phyloP scores from a whole-genome alignment of 2,888 invertebrate genomes.

The Drosophila prostipennis region DNA sequence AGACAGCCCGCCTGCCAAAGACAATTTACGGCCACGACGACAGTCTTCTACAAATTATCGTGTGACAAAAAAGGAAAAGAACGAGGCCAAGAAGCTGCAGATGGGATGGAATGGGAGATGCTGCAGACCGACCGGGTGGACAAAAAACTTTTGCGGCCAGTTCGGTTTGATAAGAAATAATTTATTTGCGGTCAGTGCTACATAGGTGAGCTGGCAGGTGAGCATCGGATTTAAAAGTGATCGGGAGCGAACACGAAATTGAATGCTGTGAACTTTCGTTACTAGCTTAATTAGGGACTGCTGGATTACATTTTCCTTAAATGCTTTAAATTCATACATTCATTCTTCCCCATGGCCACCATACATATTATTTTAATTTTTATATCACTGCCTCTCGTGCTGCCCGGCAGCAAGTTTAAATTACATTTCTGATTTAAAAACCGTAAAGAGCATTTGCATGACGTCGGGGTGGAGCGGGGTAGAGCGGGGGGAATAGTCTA shows the following conservation, averaged over 20 bases:
- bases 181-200: conserved; percentile 69
- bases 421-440: conserved; percentile 61
- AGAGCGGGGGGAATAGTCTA: conserved; percentile 30
- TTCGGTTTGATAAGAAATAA: conserved; percentile 74
- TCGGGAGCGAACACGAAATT: conserved; percentile 44
- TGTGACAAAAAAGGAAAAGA: conserved; percentile 56
- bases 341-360: too few relatives aligned
- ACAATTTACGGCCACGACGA: conserved; percentile 73
- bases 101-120: conserved; percentile 43
- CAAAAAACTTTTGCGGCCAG: conserved; percentile 69
- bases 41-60: conserved; percentile 75
- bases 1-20: conserved; percentile 70
- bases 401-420: conserved; percentile 58
- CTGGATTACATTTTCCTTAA: background rate
- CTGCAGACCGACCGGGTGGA: conserved; percentile 16
- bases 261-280: conserved; percentile 10
- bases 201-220: conserved; percentile 26
- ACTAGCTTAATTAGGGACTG: too few relatives aligned
- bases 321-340: conserved; percentile 21
- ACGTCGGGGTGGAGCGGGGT: too few relatives aligned
- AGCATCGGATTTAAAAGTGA: conserved; percentile 27
- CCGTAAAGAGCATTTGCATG: conserved; percentile 38
- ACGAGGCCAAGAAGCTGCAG: conserved; percentile 53
- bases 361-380: conserved; percentile 51
- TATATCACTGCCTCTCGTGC: conserved; percentile 40